These are phyloP conservation scores for Trachelus stipa DNA, from an alignment of 2,888 invertebrate species.

Conservation along the genomic window DNA sequence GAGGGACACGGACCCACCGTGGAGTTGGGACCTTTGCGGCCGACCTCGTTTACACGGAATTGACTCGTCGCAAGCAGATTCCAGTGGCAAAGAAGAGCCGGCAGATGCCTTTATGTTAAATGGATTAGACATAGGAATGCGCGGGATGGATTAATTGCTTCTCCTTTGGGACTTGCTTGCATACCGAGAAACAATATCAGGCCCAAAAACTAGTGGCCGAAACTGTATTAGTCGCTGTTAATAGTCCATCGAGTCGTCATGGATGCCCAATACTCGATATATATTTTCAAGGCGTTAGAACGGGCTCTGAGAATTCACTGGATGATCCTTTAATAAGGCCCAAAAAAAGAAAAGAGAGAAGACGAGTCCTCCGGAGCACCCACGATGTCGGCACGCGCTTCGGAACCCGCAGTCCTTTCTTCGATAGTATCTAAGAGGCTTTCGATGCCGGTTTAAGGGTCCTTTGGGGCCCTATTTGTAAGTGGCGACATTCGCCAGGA, in stretches of 20 bases:
- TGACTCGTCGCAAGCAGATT: constrained; percentile 60
- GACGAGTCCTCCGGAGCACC: constrained; percentile 17
- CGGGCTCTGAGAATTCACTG: not conserved
- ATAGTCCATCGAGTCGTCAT: not conserved
- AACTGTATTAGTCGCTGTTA: not conserved
- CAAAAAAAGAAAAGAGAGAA: not conserved
- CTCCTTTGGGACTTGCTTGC: constrained; percentile 26
- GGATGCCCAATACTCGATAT: not conserved
- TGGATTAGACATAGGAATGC: constrained; percentile 65
- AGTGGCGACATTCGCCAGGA: constrained; percentile 50
- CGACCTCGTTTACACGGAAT: constrained; percentile 50
- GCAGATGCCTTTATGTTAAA: constrained; percentile 59
- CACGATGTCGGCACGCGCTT: constrained; percentile 42
- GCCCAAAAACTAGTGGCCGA: not conserved
- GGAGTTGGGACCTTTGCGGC: not conserved
- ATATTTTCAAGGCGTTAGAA: not conserved
- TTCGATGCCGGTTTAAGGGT: constrained; percentile 28
- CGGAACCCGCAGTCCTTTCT: constrained; percentile 25
- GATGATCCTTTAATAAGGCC: not conserved
- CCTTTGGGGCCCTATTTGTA: constrained; percentile 60
- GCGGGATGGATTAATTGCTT: constrained; percentile 58
- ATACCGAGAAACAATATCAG: constrained; percentile 29
- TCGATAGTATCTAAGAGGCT: constrained; percentile 52
- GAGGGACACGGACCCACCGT: not conserved
- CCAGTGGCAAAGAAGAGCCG: constrained; percentile 35